Evolutionary conservation across 2,113 vertebrate species (phyloP), one percentile per base, ranked within the genome.

Genomic region (Helogale parvula): DNA sequence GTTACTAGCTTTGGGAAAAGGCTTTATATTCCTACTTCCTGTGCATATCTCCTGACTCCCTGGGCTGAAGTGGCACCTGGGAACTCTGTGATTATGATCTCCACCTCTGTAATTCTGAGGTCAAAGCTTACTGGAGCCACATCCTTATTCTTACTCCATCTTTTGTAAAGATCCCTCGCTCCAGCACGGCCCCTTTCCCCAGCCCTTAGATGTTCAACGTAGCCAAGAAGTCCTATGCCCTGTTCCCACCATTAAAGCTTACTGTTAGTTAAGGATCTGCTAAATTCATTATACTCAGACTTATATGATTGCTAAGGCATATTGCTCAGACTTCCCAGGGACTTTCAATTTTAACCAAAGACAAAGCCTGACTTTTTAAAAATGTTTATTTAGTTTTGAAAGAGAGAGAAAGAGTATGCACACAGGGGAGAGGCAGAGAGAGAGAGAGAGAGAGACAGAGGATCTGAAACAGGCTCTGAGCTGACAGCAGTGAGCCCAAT

Each of bases 261-360:
- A 4, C 35, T 92, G 21, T 82, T 33, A 66, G 84, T 35, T 77
- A 65, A 60, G 17, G 21, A 82, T 63, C 35, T 92, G 45, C 27
- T 77, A 33, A 93, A 35, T 21, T 25, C 33, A 19, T 82, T 66
- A 38, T 4, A n/a, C 19, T 29, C 15, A 60, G 47, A 50, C 23
- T 65, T 85, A 27, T 0, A 3, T 35, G 16, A 71, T 38, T 57
- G 33, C 31, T 88, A 74, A 94, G n/a, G 19, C 33, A 54, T 50
- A 35, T 15, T 52, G 57, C 16, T 85, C 1, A 41, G 86, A 33
- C 38, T 91, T 91, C n/a, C 27, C 66, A 77, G 63, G 33, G 45
- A 82, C 16, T 94, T 86, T 33, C 14, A 14, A n/a, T 90, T 93
- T 94, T 33, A 83, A 76, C 54, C n/a, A n/a, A 77, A 88, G 65